Base-by-base conservation (phyloP, 2,113 vertebrate genomes). In the Dissostichus mawsoni region DNA sequence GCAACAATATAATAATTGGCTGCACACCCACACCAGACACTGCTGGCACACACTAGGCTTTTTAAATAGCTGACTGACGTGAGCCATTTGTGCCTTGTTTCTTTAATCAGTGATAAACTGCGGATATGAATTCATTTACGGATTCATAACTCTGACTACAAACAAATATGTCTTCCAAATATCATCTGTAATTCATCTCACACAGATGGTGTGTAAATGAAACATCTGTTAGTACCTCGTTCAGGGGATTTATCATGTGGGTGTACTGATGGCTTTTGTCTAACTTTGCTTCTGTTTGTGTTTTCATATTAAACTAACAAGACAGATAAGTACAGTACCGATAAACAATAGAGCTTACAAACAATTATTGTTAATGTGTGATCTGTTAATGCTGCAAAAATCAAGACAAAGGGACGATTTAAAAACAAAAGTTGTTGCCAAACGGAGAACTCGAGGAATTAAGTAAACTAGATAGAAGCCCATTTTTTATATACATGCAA, bases 1-100 rank as follows among this genome's bases (percentile, higher is more conserved):
- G 66, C 63, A 41, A 51, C 67, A 59, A 25, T 18, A 68, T 10
- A 29, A 82, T 73, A 75, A 76, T 65, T 77, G 67, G 66, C 74
- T 81, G 66, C 59, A 75, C 25, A 62, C 66, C 61, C 62, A 69
- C 58, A 78, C 47, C 56, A 59, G 63, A 61, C 41, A 69, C 11
- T 1, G 11, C 36, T 41, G 36, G 65, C n/a, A 71, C 14, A 7
- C 23, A 11, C 36, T 36, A 36, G 59, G 55, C 25, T 5, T 62
- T n/a, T 36, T 62, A 23, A 73, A 51, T 36, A 52, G 48, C 58
- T 63, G 29, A 33, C 8, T 17, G 33, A 17, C 41, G 58, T 13
- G 1, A 52, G 47, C 10, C 3, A 61, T 56, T 48, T 36, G 47
- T 61, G 3, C 25, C 44, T 59, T 17, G 8, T 68, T 58, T 58